Base-by-base conservation (phyloP, 2,888 invertebrate species). In the Dichetophora obliterata region DNA sequence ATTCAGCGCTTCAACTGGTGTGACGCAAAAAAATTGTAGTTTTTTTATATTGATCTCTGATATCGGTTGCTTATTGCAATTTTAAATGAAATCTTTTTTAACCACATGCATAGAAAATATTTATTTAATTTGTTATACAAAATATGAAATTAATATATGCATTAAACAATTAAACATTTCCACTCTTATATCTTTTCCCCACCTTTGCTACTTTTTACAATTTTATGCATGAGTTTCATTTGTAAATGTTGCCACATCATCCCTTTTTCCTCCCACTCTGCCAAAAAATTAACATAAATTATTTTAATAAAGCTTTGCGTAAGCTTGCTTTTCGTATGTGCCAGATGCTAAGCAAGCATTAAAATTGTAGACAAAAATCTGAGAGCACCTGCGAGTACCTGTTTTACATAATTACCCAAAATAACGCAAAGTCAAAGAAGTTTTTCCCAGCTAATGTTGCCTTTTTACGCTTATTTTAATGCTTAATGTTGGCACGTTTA, bases 401-500 rank as follows among this genome's bases (percentile, higher is more conserved):
- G 9, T 22, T 50, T 68, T 48, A 48, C 68, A 68, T 68, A 68
- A 68, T 68, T 68, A 68, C 22, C 48, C 24, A 16, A 22, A 14
- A 4, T 37, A 1, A 8, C 43, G 37, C 43, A 2, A 1, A 61
- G n/a, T 34, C 65, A 34, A 65, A n/a, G 19, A 22, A 54, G 54
- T 69, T 52, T 48, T 48, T 37, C 16, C 27, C 48, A 27, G 6
- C 69, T 52, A 70, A 57, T 34, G 71, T 9, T 37, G 24, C 57
- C 37, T 54, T 71, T 71, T 71, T 57, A 52, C 22, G 37, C 71
- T 71, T 57, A 34, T 59, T 71, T 71, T 54, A 54, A 59, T 70
- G 22, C 54, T 27, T 48, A 43, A 54, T 54, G 70, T 70, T 6
- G 14, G 31, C 48, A n/a, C 22, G 14, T 11, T 8, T 37, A 8